Percentiles rank a stretch among this genome's conserved stretches.
phyloP scores from a whole-genome alignment of 2,888 invertebrate genomes.

The Tachina fera region DNA sequence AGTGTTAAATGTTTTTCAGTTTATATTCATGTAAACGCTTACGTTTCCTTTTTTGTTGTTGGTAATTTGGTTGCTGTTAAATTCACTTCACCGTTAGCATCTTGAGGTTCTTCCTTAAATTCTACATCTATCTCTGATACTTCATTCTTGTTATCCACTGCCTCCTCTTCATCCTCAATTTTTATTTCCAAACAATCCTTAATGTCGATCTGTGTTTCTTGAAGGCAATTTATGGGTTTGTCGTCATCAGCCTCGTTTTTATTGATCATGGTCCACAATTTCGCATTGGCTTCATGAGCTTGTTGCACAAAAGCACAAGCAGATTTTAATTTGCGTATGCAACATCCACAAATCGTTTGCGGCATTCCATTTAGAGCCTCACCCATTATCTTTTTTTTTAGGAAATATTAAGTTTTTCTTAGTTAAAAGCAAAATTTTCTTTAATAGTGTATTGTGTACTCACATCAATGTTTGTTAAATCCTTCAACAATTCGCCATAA shows the following conservation, averaged over 20 bases:
- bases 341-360: conserved; percentile 51
- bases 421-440: not conserved
- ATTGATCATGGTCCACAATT: conserved; percentile 50
- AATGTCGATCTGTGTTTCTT: conserved; percentile 65
- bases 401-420: conserved; percentile 1
- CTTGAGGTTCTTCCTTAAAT: conserved; percentile 55
- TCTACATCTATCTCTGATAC: conserved; percentile 26
- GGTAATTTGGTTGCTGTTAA: not conserved
- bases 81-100: conserved; percentile 17
- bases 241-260: conserved; percentile 28
- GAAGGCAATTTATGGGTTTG: conserved; percentile 59
- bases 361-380: conserved; percentile 45
- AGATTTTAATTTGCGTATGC: conserved; percentile 58
- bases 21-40: not conserved
- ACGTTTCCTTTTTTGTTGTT: conserved; percentile 6
- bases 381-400: conserved; percentile 45
- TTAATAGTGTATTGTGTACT: not conserved
- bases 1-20: not conserved
- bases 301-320: conserved; percentile 53
- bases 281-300: conserved; percentile 58
- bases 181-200: conserved; percentile 65
- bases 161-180: conserved; percentile 51
- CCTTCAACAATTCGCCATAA: conserved; percentile 60
- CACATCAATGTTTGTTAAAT: conserved; percentile 62
- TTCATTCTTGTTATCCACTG: conserved; percentile 4